Percentiles rank a stretch among this genome's conserved stretches.
phyloP scores from a whole-genome alignment of 2,888 invertebrate species.

The Creontiades dilutus region DNA sequence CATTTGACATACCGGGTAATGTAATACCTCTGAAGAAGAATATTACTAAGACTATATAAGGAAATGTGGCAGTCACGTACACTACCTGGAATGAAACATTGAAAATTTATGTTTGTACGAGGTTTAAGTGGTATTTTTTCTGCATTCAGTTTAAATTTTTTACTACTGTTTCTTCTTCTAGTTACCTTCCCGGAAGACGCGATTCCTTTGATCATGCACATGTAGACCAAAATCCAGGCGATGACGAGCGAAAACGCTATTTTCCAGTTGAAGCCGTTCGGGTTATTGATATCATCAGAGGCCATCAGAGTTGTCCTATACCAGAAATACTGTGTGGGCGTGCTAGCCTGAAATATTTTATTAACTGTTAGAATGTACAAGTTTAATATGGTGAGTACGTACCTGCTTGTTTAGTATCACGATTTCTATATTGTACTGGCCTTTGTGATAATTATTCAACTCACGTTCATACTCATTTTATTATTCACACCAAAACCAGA shows the following conservation, averaged over 20 bases:
- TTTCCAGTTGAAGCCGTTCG: slow-evolving; percentile 94
- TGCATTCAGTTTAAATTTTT: too few relatives aligned
- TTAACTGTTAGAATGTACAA: too few relatives aligned
- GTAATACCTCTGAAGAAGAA: slow-evolving; percentile 97
- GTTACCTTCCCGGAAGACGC: slow-evolving; percentile 95
- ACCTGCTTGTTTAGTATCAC: too few relatives aligned
- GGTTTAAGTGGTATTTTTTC: too few relatives aligned
- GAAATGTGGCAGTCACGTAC: slow-evolving; percentile 97
- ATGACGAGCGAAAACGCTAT: slow-evolving; percentile 91
- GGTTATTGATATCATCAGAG: slow-evolving; percentile 91
- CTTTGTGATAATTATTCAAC: too few relatives aligned
- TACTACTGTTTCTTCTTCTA: neutral
- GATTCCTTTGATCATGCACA: slow-evolving; percentile 98
- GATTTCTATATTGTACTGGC: too few relatives aligned
- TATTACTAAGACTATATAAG: slow-evolving; percentile 95
- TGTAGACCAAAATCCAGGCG: slow-evolving; percentile 96
- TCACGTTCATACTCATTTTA: too few relatives aligned
- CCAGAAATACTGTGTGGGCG: slow-evolving; percentile 97
- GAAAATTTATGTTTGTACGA: too few relatives aligned
- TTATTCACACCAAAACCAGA: too few relatives aligned
- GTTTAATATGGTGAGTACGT: too few relatives aligned
- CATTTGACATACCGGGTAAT: slow-evolving; percentile 91
- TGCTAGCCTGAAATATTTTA: slow-evolving; percentile 83
- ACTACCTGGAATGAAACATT: slow-evolving; percentile 81
- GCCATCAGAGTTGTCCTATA: slow-evolving; percentile 94